A percentile compares a stretch with the other conserved stretches of the same genome.
phyloP scores from a whole-genome alignment of 1,140 invertebrate genomes.

The Campoletis sonorensis region DNA sequence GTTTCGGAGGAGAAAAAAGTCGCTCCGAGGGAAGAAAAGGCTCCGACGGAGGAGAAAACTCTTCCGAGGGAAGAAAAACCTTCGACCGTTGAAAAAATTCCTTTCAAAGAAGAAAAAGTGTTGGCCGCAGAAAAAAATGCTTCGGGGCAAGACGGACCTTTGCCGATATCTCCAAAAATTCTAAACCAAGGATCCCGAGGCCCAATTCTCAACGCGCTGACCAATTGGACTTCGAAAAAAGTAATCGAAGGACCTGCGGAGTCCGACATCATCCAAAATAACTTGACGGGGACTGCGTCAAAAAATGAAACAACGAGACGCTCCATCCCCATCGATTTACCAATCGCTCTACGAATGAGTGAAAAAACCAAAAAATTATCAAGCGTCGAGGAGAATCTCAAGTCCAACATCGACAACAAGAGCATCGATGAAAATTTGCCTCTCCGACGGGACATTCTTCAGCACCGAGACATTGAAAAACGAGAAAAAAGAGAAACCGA shows the following conservation, averaged over 20 bases:
- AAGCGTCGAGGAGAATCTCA: neutral
- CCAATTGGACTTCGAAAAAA: slow-evolving; percentile 56
- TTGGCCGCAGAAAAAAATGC: neutral
- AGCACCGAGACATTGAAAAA: too few species aligned
- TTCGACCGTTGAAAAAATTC: neutral
- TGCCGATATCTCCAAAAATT: slow-evolving; percentile 17
- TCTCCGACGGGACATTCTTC: slow-evolving; percentile 63
- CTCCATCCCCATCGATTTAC: slow-evolving; percentile 57
- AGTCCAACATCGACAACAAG: slow-evolving; percentile 31
- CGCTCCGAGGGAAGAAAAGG: too few species aligned
- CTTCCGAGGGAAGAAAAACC: neutral
- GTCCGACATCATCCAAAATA: too few species aligned
- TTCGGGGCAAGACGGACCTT: neutral
- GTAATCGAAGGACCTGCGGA: slow-evolving; percentile 34
- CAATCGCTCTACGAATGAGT: slow-evolving; percentile 64
- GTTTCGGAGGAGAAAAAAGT: too few species aligned
- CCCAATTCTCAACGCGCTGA: slow-evolving; percentile 69
- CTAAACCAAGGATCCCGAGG: slow-evolving; percentile 57
- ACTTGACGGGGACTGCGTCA: slow-evolving; percentile 27
- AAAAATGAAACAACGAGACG: slow-evolving; percentile 46
- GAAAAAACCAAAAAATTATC: slow-evolving; percentile 59
- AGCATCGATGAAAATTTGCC: slow-evolving; percentile 45
- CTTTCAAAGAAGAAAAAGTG: neutral
- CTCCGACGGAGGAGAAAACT: too few species aligned
- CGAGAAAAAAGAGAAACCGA: too few species aligned